These are phyloP conservation scores for Tuberolachnus salignus DNA, from an alignment of 2,888 invertebrate species.

Conservation along the genomic window DNA sequence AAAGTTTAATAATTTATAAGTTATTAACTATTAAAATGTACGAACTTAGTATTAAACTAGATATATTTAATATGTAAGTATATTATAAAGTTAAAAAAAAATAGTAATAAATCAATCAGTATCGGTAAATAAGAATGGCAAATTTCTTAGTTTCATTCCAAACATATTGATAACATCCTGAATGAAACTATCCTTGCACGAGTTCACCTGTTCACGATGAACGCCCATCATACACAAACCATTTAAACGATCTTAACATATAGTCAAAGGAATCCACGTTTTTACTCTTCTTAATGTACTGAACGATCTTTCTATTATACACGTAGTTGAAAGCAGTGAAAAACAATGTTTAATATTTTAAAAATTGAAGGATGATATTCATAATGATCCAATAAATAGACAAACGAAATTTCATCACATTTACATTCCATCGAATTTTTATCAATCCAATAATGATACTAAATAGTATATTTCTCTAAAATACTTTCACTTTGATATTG, in stretches of 20 bases:
- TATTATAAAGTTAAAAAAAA: too few species aligned
- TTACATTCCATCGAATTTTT: neutral
- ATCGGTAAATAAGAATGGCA: neutral
- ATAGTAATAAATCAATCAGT: too few species aligned
- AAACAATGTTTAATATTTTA: neutral
- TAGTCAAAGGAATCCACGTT: neutral
- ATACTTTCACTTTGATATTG: too few species aligned
- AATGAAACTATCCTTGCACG: neutral
- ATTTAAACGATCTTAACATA: slow-evolving; percentile 1
- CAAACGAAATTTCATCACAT: neutral
- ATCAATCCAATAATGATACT: neutral
- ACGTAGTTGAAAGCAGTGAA: neutral
- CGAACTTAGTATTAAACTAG: too few species aligned
- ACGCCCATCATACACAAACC: neutral
- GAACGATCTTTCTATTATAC: slow-evolving; percentile 14
- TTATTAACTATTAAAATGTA: too few species aligned
- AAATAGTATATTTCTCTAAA: neutral
- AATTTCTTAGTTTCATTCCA: slow-evolving; percentile 11
- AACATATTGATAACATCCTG: neutral
- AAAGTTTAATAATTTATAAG: too few species aligned
- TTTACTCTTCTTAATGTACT: slow-evolving; percentile 3
- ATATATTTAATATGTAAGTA: too few species aligned
- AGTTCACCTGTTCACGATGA: slow-evolving; percentile 3
- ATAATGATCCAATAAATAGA: slow-evolving; percentile 4
- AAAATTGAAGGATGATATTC: slow-evolving; percentile 9